Evolutionary conservation across 1,140 invertebrate genomes (phyloP).

Genomic region (Tetramorium parvispinum): DNA sequence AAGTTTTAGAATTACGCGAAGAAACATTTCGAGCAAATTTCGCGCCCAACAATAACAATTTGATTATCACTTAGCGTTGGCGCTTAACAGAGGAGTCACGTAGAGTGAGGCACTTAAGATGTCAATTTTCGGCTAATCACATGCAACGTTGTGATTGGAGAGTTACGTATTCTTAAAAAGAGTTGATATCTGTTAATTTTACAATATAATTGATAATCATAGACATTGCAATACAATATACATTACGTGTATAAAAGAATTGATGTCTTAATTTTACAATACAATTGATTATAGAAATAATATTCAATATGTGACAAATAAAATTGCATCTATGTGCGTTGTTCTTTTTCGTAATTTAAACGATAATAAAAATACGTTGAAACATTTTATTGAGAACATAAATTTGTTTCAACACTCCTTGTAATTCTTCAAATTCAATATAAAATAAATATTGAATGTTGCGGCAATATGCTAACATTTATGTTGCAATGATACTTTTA

Average conservation of each 20-base stretch:
- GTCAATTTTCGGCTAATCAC: background rate
- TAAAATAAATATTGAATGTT: slow-evolving; percentile 19
- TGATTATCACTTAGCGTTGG: slow-evolving; percentile 28
- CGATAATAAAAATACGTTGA: background rate
- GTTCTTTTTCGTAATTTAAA: background rate
- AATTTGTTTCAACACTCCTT: background rate
- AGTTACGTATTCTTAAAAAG: background rate
- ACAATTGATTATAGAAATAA: background rate
- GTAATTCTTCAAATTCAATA: background rate
- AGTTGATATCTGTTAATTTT: background rate
- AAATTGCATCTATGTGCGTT: background rate
- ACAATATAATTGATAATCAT: background rate
- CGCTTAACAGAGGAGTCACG: background rate
- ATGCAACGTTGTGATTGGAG: background rate
- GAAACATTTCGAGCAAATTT: slow-evolving; percentile 18
- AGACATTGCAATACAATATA: background rate
- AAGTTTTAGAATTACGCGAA: slow-evolving; percentile 24
- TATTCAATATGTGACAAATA: background rate
- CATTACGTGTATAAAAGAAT: background rate
- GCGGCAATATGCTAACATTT: background rate
- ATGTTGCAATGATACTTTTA: background rate
- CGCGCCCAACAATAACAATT: slow-evolving; percentile 23
- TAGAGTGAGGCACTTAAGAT: slow-evolving; percentile 35
- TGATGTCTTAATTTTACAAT: background rate
- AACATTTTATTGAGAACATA: background rate